Evolutionary conservation across 53 echinoderm and acorn worm species (phyloP).

Genomic region (Stichopus horrens): DNA sequence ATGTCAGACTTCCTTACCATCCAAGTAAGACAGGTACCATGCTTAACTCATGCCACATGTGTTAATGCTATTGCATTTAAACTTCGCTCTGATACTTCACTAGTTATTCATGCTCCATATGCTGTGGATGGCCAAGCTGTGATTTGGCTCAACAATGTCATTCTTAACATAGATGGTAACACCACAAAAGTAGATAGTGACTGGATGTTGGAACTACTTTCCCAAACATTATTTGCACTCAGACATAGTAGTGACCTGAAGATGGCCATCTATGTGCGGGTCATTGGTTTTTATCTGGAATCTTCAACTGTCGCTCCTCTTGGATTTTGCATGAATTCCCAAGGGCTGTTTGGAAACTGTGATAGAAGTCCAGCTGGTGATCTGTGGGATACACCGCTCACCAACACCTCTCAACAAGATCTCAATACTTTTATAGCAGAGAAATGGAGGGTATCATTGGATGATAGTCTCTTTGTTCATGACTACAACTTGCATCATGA

Average conservation of each 20-base stretch:
- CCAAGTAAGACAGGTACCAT: constrained; percentile 85
- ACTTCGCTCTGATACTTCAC: neutral
- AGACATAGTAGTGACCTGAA: constrained; percentile 30
- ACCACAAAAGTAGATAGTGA: constrained; percentile 42
- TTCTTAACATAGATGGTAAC: constrained; percentile 26
- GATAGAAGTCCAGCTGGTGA: constrained; percentile 59
- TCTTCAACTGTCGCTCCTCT: constrained; percentile 51
- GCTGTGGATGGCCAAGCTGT: constrained; percentile 46
- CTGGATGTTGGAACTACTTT: constrained; percentile 60
- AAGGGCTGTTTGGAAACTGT: constrained; percentile 77
- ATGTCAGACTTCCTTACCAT: constrained; percentile 42
- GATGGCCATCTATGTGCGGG: constrained; percentile 52
- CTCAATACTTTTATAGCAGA: constrained; percentile 57
- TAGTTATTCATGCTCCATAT: constrained; percentile 72
- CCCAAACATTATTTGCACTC: constrained; percentile 36
- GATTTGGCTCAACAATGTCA: constrained; percentile 64
- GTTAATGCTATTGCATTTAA: constrained; percentile 60
- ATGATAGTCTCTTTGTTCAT: constrained; percentile 68
- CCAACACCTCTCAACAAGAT: constrained; percentile 58
- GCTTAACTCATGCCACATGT: constrained; percentile 64
- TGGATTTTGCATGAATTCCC: constrained; percentile 45
- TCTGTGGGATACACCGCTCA: constrained; percentile 30
- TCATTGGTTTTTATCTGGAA: constrained; percentile 63
- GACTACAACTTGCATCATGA: constrained; percentile 51
- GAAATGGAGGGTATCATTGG: constrained; percentile 59